Percentiles rank a stretch among this genome's conserved stretches.
phyloP scores from a whole-genome alignment of 37 sponge, comb jelly and placozoan species.

The Hexactinellida sp. region DNA sequence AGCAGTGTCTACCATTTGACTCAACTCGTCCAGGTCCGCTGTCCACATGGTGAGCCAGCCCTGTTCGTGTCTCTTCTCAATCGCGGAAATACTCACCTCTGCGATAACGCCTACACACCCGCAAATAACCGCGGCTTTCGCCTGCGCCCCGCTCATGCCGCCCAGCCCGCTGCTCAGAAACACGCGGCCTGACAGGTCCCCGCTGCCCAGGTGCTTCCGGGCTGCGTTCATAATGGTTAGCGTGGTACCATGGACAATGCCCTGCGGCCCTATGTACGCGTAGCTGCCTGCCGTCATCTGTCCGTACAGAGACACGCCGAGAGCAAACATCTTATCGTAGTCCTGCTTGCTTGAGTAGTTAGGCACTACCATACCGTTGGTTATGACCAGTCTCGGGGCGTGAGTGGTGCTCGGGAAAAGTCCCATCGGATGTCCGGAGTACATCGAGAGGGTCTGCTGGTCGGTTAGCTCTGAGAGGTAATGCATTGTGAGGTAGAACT shows the following conservation, averaged over 20 bases:
- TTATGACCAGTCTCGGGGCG: constrained; percentile 81
- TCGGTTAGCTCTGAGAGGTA: constrained; percentile 76
- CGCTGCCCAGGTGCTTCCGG: constrained; percentile 53
- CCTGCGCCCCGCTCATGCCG: constrained; percentile 99
- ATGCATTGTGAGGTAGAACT: constrained; percentile 90
- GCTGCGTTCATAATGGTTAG: constrained; percentile 84
- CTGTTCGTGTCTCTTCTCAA: constrained; percentile 55
- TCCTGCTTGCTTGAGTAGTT: constrained; percentile 78
- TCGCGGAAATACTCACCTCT: constrained; percentile 67
- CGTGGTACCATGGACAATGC: constrained; percentile 97
- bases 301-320: constrained; percentile 94
- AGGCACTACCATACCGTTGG: constrained; percentile 96
- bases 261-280: constrained; percentile 99
- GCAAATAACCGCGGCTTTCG: constrained; percentile 78
- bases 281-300: constrained; percentile 99
- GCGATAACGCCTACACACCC: constrained; percentile 95
- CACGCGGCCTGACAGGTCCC: constrained; percentile 57
- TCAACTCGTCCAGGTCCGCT: constrained; percentile 43
- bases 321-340: constrained; percentile 87
- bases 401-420: constrained; percentile 68
- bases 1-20: constrained; percentile 39
- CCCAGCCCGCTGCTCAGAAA: constrained; percentile 88
- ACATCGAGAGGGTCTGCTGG: constrained; percentile 90
- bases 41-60: constrained; percentile 81
- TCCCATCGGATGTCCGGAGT: constrained; percentile 95